Base-by-base conservation (phyloP, 2,113 vertebrate species). In the Oryzias woworae region DNA sequence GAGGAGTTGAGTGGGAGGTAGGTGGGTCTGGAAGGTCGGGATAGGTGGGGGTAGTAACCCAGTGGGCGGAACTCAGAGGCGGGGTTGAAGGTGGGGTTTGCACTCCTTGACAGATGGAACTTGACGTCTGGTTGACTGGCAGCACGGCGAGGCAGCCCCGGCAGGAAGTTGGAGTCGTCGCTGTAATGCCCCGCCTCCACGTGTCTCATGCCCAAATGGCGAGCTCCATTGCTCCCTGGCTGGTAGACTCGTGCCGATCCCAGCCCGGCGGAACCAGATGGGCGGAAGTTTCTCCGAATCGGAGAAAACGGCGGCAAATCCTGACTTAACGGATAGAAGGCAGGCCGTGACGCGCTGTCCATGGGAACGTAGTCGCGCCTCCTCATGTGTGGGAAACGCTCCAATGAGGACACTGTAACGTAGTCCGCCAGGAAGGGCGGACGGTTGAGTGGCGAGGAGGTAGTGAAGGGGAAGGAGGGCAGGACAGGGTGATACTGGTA, bases 61-160 rank as follows among this genome's bases (percentile, higher is more conserved):
- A 98, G 85, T 0, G 96, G 96, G 18, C 92, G 91, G 74, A 96
- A 98, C 83, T 99, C 96, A 0, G 95, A 96, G 54, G 94, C 88
- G 1, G 82, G 69, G 80, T 83, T 58, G 52, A 84, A 83, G 49
- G 53, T 20, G 7, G 85, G 77, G 64, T 88, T 71, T 3, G 75
- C 15, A n/a, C 67, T 80, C 58, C 84, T 77, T 0, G 82, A 76
- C n/a, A 82, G 75, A 15, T 94, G 85, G 41, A 90, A 91, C 75
- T 98, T 95, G 86, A 98, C 93, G 47, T 98, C 94, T 63, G 94
- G 79, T 92, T 97, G 96, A 87, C 95, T 96, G 63, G 92, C 93
- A 0, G 92, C 92, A 0, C 93, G 84, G 53, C 93, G 94, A 18
- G 96, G 95, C 20, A 91, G 80, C 64, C 91, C 94, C 0, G 94